Evolutionary conservation across 2,113 vertebrate genomes (phyloP), one percentile per base, ranked within the genome.

Genomic region (Cyphomyrus discorhynchus): DNA sequence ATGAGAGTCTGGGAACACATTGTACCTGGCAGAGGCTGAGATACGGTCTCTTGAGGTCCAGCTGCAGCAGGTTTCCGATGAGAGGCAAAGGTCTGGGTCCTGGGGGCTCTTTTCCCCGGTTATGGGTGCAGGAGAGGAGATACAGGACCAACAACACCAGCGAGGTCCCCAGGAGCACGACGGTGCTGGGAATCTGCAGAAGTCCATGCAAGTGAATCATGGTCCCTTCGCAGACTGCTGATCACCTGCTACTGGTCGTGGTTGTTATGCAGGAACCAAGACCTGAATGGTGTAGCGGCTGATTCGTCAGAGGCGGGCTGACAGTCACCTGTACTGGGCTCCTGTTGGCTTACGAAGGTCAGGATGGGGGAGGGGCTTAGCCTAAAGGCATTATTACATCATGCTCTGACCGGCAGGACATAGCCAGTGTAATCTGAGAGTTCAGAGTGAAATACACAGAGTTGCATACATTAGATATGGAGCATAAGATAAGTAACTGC

Each of bases 31-130:
- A 89, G 5, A 95, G 93, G 3, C 70, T 86, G 3, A 11, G 17
- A 86, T 93, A 45, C 1, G 92, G 91, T 90, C 92, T 94, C 6
- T 88, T 86, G 89, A 95, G 94, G 80, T 96, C 94, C 21, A 96
- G 91, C 77, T 93, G 90, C 21, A 93, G 70, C 50, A 95, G 35
- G 89, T 95, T 95, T 35, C 94, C 94, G 1, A 96, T 46, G 35
- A 96, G 88, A 0, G 95, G 95, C 45, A 95, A 88, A 7, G 93
- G 91, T 87, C 91, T 93, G 1, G 95, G 95, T 53, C 95, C 95
- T 0, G 94, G 94, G 58, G 95, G 95, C 31, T 92, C 93, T 47
- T 87, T 93, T 3, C 70, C 0, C 0, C 0, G 39, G 7, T 7
- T 82, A 24, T 89, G 89, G 42, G 5, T 31, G 3, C 35, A 86